Percentiles rank a stretch among this genome's conserved stretches.
phyloP scores from a whole-genome alignment of 2,113 vertebrate species.

The Gavialis gangeticus region DNA sequence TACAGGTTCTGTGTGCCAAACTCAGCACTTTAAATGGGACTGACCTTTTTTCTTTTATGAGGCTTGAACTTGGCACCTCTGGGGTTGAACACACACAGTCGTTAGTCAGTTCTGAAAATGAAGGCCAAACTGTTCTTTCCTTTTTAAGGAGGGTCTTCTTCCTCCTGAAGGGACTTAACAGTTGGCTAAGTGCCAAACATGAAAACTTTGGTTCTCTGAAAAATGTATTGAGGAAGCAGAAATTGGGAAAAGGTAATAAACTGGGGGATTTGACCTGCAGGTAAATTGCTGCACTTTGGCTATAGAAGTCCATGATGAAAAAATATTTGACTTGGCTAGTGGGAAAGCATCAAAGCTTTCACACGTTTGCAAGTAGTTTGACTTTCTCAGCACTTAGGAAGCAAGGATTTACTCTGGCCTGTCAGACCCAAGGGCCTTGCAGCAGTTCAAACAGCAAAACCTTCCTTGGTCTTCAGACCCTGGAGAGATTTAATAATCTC shows the following conservation, averaged over 20 bases:
- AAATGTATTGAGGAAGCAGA: slow-evolving; percentile 17
- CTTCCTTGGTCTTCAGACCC: background rate
- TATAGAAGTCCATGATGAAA: slow-evolving; percentile 21
- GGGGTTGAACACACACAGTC: background rate
- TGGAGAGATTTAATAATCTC: background rate
- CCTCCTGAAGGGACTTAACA: slow-evolving; percentile 15
- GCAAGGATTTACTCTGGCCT: background rate
- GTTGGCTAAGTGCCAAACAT: slow-evolving; percentile 19
- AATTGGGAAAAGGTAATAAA: slow-evolving; percentile 22
- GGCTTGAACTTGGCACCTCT: background rate
- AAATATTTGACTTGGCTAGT: slow-evolving; percentile 61
- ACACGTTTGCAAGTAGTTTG: background rate
- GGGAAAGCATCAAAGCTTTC: background rate
- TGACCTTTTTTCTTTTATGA: background rate
- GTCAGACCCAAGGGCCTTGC: background rate
- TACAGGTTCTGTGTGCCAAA: background rate
- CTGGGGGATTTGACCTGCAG: slow-evolving; percentile 51
- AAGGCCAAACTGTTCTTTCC: background rate
- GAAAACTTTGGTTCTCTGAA: slow-evolving; percentile 37
- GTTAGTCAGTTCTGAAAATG: slow-evolving; percentile 20
- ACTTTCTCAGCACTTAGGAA: background rate
- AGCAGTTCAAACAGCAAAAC: background rate
- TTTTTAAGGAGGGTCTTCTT: slow-evolving; percentile 8
- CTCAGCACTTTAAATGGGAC: background rate
- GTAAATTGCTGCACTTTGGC: slow-evolving; percentile 15